Percentiles rank a stretch among this genome's conserved stretches.
Evolutionary conservation across 2,113 vertebrate species (phyloP).

Genomic region (Cyanoramphus novaezelandiae): DNA sequence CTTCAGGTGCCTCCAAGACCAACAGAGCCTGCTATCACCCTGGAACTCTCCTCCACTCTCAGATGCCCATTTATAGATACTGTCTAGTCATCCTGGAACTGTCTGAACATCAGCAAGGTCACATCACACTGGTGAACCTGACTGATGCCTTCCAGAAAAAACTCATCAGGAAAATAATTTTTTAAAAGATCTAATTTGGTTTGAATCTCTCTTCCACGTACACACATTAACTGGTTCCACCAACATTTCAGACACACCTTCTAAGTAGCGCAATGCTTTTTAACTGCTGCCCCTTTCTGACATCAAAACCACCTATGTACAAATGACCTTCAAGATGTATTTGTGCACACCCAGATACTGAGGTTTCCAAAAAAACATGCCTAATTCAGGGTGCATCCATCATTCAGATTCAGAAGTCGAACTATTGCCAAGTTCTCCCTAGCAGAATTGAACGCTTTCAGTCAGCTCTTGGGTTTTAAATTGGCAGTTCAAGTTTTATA

Average conservation of each 20-base stretch:
- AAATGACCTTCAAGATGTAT: not conserved
- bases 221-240: not conserved
- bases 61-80: not conserved
- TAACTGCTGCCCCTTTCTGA: not conserved
- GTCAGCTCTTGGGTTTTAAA: not conserved
- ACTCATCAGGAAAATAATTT: not conserved
- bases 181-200: not conserved
- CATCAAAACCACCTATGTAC: not conserved
- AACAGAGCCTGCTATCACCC: not conserved
- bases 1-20: not conserved
- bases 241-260: not conserved
- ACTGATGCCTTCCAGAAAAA: not conserved
- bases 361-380: not conserved
- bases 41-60: fast-evolving
- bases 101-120: not conserved
- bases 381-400: not conserved
- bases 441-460: not conserved
- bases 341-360: not conserved
- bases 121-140: not conserved
- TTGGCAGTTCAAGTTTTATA: not conserved
- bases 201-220: not conserved
- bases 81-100: not conserved
- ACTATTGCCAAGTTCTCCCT: not conserved
- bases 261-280: not conserved
- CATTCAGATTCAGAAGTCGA: not conserved